Percentiles rank a stretch among this genome's conserved stretches.
These are phyloP conservation scores for Luperina testacea DNA, from an alignment of 2,888 invertebrate species.

Conservation along the genomic window DNA sequence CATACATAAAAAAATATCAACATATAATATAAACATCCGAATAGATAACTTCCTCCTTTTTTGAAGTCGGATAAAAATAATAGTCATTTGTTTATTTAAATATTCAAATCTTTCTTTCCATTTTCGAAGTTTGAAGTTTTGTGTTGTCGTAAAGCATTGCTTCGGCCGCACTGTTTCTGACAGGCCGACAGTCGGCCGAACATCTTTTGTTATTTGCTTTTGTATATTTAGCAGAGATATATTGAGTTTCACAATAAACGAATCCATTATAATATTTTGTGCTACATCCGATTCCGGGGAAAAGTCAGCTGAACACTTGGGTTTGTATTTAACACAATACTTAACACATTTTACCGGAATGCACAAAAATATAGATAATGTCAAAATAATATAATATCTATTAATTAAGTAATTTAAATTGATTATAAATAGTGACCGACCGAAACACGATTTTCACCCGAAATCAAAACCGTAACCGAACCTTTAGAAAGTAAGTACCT, in stretches of 20 bases:
- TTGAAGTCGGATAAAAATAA: too few relatives aligned
- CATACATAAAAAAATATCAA: too few relatives aligned
- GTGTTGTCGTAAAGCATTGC: constrained; percentile 51
- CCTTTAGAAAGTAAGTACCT: too few relatives aligned
- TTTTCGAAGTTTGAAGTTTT: constrained; percentile 32
- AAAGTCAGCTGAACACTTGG: not conserved
- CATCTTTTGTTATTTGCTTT: constrained; percentile 55
- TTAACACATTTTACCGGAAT: not conserved
- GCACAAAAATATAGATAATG: not conserved
- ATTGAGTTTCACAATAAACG: constrained; percentile 44
- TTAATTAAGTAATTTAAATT: not conserved
- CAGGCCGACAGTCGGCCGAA: constrained; percentile 42
- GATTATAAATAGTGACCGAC: not conserved
- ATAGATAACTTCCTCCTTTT: too few relatives aligned
- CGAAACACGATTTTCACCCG: too few relatives aligned
- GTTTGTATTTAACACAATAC: not conserved
- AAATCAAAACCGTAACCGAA: too few relatives aligned
- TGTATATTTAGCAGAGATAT: constrained; percentile 52
- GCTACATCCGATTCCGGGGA: constrained; percentile 4
- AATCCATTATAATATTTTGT: constrained; percentile 32
- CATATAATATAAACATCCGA: too few relatives aligned
- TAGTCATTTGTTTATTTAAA: constrained; percentile 6
- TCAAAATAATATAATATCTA: not conserved
- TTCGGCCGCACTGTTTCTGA: constrained; percentile 55
- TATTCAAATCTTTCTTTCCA: constrained; percentile 25